These are phyloP conservation scores for Hypena proboscidalis DNA, from an alignment of 2,888 invertebrate genomes.

Conservation along the genomic window DNA sequence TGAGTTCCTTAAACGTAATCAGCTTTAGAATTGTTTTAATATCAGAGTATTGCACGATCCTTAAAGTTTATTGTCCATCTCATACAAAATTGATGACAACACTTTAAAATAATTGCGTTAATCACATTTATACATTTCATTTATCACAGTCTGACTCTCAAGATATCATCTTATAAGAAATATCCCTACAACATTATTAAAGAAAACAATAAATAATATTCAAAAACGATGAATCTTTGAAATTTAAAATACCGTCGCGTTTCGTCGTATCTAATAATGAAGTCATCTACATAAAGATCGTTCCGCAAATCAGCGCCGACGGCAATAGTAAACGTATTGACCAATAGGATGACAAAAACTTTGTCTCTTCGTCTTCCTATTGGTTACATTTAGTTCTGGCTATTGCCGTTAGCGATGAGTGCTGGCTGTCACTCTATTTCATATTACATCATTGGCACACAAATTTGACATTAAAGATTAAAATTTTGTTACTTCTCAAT, in stretches of 20 bases:
- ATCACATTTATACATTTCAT: constrained; percentile 65
- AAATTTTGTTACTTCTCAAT: constrained; percentile 20
- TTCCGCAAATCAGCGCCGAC: too few species aligned
- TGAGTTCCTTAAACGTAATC: too few species aligned
- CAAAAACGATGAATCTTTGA: constrained; percentile 33
- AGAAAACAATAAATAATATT: constrained; percentile 24
- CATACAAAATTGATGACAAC: constrained; percentile 46
- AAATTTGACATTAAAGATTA: constrained; percentile 21
- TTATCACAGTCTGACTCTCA: constrained; percentile 45
- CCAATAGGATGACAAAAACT: too few species aligned
- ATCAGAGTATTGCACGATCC: neutral
- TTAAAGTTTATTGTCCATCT: constrained; percentile 51
- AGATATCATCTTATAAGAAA: constrained; percentile 18
- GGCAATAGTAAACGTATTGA: too few species aligned
- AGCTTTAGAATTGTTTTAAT: too few species aligned
- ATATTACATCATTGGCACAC: constrained; percentile 28
- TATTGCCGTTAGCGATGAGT: too few species aligned
- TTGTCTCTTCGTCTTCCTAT: too few species aligned
- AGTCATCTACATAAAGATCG: constrained; percentile 16
- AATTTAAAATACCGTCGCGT: constrained; percentile 35
- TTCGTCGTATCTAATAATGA: constrained; percentile 14
- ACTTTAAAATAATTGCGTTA: constrained; percentile 58
- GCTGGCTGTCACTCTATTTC: too few species aligned
- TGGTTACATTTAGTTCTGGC: too few species aligned
- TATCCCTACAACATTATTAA: constrained; percentile 10